Evolutionary conservation across 2,113 vertebrate genomes (phyloP), one percentile per base, ranked within the genome.

Genomic region (Lethenteron camtschaticum): DNA sequence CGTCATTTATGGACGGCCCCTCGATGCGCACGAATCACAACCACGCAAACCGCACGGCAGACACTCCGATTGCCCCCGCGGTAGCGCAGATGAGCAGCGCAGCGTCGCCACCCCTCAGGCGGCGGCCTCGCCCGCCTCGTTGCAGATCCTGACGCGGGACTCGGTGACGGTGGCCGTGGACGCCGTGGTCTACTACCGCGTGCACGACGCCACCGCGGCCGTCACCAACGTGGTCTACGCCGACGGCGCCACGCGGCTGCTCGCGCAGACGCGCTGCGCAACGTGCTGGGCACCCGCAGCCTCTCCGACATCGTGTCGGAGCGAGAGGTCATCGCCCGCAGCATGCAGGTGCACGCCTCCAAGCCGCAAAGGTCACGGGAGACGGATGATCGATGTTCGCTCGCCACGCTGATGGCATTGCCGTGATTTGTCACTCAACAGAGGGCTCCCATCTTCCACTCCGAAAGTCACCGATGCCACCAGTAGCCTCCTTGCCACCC

Each of bases 141-240:
- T 20, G 9, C 63, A 66, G 63, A 11, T 66, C 24, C 63, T 66
- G 63, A 66, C 63, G n/a, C 63, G 63, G 9, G 63, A 66, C 24
- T n/a, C 63, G 9, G 63, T 66, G 63, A 66, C 63, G n/a, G 63
- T 66, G n/a, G n/a, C n/a, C 63, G 63, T 66, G 63, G 63, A 66
- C 24, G 63, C 63, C 24, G 63, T 66, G 63, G 63, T 66, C 8
- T 66, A 66, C 63, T 66, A 66, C 63, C 10, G 63, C 24, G 24
- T 66, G n/a, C n/a, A n/a, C n/a, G 63, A 66, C 11, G 63, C 63
- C 63, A 20, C 20, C 20, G 63, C 63, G n/a, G 20, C 20, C n/a
- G 63, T 66, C n/a, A 16, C 63, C 10, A 66, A 66, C 63, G 20
- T 66, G 9, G 20, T 66, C 8, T 9, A 9, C 20, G 63, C 63